phyloP scores from a whole-genome alignment of 2,797 vertebrate genomes.

The Pangasius mekongensis region DNA sequence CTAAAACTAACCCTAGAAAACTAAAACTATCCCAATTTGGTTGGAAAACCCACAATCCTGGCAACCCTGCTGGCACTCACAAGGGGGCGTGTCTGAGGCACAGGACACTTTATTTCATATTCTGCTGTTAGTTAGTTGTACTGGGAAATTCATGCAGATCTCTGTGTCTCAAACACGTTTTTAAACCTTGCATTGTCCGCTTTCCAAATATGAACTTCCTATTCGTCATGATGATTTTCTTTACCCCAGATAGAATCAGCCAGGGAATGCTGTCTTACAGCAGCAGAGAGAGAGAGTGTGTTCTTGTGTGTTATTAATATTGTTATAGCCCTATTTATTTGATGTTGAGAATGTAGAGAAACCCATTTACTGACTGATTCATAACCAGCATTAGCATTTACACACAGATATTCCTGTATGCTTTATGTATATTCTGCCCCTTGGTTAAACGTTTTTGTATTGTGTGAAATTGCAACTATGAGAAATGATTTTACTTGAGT shows the following conservation, averaged over 20 bases:
- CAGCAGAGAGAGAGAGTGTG: background rate
- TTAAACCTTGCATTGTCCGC: background rate
- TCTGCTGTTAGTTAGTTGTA: background rate
- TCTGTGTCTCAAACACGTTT: background rate
- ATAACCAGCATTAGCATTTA: background rate
- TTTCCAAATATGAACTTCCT: background rate
- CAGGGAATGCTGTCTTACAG: background rate
- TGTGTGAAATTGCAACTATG: background rate
- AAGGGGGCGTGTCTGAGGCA: background rate
- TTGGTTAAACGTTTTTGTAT: background rate
- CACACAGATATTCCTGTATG: background rate
- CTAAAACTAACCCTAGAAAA: no score
- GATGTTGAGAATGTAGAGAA: background rate
- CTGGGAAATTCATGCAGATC: background rate
- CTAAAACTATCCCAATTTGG: background rate
- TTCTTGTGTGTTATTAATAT: background rate
- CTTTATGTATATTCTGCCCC: background rate
- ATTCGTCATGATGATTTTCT: background rate
- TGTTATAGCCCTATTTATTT: background rate
- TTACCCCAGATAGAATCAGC: background rate
- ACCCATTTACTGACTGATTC: no score
- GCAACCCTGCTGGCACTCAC: background rate
- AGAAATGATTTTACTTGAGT: background rate
- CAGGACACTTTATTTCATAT: background rate
- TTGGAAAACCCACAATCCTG: background rate